phyloP scores from a whole-genome alignment of 2,113 vertebrate genomes.

The Pedetes capensis region DNA sequence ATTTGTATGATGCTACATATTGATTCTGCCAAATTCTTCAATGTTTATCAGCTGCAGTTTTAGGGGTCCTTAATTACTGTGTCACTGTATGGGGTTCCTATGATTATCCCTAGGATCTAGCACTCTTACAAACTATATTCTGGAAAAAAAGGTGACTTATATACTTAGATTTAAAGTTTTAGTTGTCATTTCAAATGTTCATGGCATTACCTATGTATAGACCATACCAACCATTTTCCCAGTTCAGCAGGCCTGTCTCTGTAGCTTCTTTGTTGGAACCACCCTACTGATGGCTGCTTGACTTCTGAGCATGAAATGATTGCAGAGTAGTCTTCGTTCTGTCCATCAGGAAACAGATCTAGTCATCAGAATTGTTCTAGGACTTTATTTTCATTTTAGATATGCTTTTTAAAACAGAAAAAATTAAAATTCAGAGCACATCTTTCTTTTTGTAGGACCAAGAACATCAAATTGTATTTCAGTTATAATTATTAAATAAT shows the following conservation, averaged over 20 bases:
- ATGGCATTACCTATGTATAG: background rate
- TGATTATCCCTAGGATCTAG: conserved; percentile 54
- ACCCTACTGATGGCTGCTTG: background rate
- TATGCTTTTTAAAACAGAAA: background rate
- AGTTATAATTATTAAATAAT: conserved; percentile 20
- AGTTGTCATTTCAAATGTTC: background rate
- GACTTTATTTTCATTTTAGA: background rate
- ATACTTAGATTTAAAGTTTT: background rate
- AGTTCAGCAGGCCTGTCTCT: background rate
- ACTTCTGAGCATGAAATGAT: background rate
- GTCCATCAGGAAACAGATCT: background rate
- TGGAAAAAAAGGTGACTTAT: conserved; percentile 36
- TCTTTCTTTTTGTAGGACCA: background rate
- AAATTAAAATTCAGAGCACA: background rate
- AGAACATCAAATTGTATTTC: background rate
- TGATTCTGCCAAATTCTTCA: conserved; percentile 57
- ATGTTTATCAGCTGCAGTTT: conserved; percentile 45
- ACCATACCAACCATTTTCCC: background rate
- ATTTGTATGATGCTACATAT: conserved; percentile 57
- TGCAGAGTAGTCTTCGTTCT: background rate
- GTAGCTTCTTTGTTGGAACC: background rate
- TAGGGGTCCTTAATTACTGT: conserved; percentile 63
- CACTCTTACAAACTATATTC: conserved; percentile 35
- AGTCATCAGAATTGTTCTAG: background rate
- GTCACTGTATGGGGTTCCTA: conserved; percentile 22